These are phyloP conservation scores for Riparia riparia DNA, from an alignment of 2,113 vertebrate species.

Conservation along the genomic window DNA sequence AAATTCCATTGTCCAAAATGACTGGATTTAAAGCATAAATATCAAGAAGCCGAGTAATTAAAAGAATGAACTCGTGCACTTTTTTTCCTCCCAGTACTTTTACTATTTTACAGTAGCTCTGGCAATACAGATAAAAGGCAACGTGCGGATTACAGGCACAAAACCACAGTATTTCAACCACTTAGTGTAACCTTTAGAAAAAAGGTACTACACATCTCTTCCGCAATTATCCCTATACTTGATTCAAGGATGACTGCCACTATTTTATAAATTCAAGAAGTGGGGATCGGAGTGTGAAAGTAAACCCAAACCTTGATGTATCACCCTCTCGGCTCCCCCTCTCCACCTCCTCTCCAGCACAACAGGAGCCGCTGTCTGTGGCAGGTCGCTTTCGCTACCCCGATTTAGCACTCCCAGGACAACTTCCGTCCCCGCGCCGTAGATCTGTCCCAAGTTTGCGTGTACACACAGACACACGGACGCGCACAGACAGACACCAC, in stretches of 20 bases:
- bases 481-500: background rate
- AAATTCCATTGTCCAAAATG: background rate
- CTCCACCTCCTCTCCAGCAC: background rate
- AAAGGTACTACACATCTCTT: background rate
- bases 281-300: rapidly evolving
- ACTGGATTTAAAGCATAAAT: background rate
- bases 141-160: background rate
- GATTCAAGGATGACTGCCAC: background rate
- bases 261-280: background rate
- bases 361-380: background rate
- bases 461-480: rapidly evolving
- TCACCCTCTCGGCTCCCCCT: background rate
- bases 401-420: background rate
- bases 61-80: rapidly evolving
- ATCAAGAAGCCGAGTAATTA: background rate
- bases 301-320: background rate
- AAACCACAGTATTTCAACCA: background rate
- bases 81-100: background rate
- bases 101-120: background rate
- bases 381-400: background rate
- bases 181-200: background rate
- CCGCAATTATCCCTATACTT: background rate
- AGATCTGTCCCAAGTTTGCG: too few species aligned
- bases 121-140: background rate
- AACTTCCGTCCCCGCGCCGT: background rate